A percentile compares a stretch with the other conserved stretches of the same genome.
These are phyloP conservation scores for Erythrolamprus reginae DNA, from an alignment of 2,113 vertebrate species.

Conservation along the genomic window DNA sequence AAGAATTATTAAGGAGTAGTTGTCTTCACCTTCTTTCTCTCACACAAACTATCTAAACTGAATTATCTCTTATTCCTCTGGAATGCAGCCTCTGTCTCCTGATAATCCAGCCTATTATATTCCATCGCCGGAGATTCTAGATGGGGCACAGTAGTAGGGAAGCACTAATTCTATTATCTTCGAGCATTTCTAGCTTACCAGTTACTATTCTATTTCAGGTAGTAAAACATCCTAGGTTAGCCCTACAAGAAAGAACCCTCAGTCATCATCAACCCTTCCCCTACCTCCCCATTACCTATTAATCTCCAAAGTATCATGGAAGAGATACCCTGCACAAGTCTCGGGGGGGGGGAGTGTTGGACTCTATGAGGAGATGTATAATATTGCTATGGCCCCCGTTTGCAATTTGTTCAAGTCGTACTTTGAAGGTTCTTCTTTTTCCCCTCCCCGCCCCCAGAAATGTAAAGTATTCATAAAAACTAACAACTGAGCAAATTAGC, in stretches of 20 bases:
- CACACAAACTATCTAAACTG: no score
- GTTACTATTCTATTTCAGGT: background rate
- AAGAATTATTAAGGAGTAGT: no score
- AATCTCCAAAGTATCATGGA: background rate
- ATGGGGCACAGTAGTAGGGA: background rate
- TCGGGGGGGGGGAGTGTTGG: background rate
- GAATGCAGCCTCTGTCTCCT: no score
- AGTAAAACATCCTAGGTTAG: background rate
- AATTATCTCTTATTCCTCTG: no score
- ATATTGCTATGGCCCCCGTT: constrained; percentile 39
- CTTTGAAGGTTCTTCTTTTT: constrained; percentile 55
- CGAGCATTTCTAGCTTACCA: background rate
- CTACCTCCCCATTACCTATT: background rate
- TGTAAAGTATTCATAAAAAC: constrained; percentile 70
- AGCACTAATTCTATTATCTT: background rate
- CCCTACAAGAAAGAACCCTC: background rate
- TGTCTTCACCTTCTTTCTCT: no score
- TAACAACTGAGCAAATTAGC: constrained; percentile 71
- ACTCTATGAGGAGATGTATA: constrained; percentile 39
- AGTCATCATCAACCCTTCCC: background rate
- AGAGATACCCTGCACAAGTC: background rate
- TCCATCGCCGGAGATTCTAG: background rate
- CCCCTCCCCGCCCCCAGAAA: constrained; percentile 46
- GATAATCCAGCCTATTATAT: no score
- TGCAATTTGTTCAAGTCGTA: constrained; percentile 55